phyloP scores from a whole-genome alignment of 1,140 invertebrate species.

The Battus philenor region DNA sequence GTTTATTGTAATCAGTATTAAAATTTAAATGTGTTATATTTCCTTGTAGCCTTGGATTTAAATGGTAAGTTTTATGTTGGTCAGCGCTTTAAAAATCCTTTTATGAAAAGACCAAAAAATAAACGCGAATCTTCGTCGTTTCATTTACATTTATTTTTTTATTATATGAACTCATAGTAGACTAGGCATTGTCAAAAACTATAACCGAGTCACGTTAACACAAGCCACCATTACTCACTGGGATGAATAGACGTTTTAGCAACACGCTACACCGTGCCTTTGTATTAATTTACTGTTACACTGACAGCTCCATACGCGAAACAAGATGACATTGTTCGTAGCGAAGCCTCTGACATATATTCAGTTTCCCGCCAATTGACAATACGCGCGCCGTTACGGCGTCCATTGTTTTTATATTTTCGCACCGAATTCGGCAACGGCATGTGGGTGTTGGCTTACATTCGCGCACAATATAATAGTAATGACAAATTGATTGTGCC shows the following conservation, averaged over 20 bases:
- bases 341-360: slow-evolving; percentile 52
- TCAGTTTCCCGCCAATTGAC: slow-evolving; percentile 39
- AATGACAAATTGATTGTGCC: slow-evolving; percentile 62
- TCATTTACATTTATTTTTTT: too few relatives aligned
- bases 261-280: neutral
- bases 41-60: too few relatives aligned
- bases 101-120: too few relatives aligned
- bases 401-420: slow-evolving; percentile 55
- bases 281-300: slow-evolving; percentile 14
- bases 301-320: neutral
- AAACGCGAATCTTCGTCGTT: too few relatives aligned
- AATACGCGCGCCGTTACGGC: slow-evolving; percentile 46
- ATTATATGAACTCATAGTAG: too few relatives aligned
- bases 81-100: too few relatives aligned
- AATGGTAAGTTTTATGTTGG: neutral
- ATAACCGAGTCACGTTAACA: slow-evolving; percentile 8
- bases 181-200: too few relatives aligned
- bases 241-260: neutral
- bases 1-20: too few relatives aligned
- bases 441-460: slow-evolving; percentile 51
- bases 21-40: too few relatives aligned
- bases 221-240: neutral
- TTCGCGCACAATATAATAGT: slow-evolving; percentile 38
- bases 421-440: slow-evolving; percentile 41
- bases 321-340: slow-evolving; percentile 34